Evolutionary conservation across 2,797 vertebrate species (phyloP).

Genomic region (Smutsia gigantea): DNA sequence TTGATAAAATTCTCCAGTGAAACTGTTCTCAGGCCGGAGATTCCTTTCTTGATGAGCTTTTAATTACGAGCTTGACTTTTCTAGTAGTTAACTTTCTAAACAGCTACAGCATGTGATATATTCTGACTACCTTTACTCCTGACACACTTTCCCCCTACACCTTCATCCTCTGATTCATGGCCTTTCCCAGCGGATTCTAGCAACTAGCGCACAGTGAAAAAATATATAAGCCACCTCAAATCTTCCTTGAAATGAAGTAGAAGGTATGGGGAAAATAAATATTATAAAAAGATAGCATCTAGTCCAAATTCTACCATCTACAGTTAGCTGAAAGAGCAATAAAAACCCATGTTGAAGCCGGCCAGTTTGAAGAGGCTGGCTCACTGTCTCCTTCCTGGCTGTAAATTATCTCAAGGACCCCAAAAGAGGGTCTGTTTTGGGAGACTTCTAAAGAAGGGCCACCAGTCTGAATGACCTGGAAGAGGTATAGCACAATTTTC

Average conservation of each 20-base stretch:
- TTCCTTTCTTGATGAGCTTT: neutral
- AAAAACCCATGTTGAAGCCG: neutral
- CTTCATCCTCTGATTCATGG: neutral
- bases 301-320: neutral
- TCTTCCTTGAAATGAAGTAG: neutral
- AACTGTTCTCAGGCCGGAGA: neutral
- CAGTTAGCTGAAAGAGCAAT: neutral
- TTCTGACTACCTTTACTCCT: neutral
- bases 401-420: neutral
- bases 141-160: neutral
- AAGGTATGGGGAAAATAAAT: neutral
- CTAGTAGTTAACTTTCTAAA: neutral
- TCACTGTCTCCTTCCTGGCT: neutral
- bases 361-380: fast-evolving
- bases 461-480: neutral
- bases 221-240: neutral
- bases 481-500: neutral
- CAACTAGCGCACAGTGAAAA: neutral
- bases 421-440: neutral
- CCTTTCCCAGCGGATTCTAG: neutral
- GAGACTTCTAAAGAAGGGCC: neutral
- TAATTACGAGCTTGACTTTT: neutral
- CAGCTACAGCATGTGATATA: neutral
- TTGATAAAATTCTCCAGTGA: neutral
- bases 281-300: neutral